Conservation (phyloP, 2,113 vertebrate species). For the Phyllostomus discolor region DNA sequence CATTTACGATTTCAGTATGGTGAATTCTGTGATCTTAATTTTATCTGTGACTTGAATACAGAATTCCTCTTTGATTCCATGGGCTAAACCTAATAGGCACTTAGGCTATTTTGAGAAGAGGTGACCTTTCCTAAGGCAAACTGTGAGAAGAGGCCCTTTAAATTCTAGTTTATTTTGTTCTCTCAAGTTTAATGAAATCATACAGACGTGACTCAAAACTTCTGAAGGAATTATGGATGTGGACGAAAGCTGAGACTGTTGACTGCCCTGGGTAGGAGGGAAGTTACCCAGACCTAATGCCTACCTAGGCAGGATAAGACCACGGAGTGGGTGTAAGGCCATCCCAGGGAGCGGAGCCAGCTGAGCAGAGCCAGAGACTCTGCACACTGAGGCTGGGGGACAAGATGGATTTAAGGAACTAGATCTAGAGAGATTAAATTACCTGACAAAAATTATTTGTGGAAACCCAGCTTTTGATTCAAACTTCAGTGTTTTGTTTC, state of each 20-base stretch:
- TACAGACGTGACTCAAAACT: not conserved
- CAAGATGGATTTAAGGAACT: not conserved
- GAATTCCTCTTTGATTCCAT: not conserved
- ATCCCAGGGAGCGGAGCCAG: not conserved
- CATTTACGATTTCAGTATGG: not conserved
- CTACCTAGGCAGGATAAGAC: not conserved
- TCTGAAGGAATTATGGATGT: not conserved
- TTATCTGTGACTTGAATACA: not conserved
- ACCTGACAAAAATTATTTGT: not conserved
- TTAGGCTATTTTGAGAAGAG: slow-evolving; percentile 7
- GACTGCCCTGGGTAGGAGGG: not conserved
- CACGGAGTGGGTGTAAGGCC: too few species aligned
- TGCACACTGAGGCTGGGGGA: not conserved
- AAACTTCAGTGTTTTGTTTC: not conserved
- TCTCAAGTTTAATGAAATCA: slow-evolving; percentile 12
- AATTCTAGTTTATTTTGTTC: not conserved
- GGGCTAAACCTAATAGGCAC: not conserved
- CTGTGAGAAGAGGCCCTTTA: not conserved
- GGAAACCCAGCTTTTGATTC: not conserved
- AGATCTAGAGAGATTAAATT: not conserved
- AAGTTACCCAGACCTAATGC: not conserved
- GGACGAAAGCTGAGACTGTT: not conserved
- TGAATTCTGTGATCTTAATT: not conserved
- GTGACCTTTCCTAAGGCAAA: slow-evolving; percentile 15
- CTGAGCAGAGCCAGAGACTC: not conserved